Evolutionary conservation across 37 sponge, comb jelly and placozoan genomes (phyloP), one percentile per base, ranked within the genome.

Genomic region (Corticium candelabrum): DNA sequence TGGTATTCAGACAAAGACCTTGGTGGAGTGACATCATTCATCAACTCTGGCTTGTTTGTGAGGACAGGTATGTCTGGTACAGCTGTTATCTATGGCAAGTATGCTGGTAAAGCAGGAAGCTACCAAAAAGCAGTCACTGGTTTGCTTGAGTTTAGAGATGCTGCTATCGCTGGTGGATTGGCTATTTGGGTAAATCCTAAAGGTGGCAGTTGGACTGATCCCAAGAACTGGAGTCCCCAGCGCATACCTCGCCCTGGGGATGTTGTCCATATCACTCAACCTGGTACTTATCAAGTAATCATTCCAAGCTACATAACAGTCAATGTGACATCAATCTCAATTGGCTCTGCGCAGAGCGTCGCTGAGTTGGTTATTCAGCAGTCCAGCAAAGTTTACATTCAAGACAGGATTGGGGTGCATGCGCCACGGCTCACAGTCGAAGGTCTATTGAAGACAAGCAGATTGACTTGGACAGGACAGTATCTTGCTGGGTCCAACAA

Each of bases 181-280:
- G 31, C 31, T 5, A 70, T 15, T 4, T 70, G 73, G 73, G 73
- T 34, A 32, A 29, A 4, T 70, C 73, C 7, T 7, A 70, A 4
- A 5, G 31, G 73, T 32, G 73, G 73, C 73, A 29, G 29, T 15
- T 70, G 73, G 73, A 15, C 5, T 34, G 31, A 70, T 32, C 31
- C 73, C 5, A 7, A 7, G 4, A 70, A 70, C 73, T 70, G 73
- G 73, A 15, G 4, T 29, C 73, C 73, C 31, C 36, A 29, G 31
- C 73, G 73, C 5, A 4, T 70, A 5, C 73, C 73, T 5, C 7
- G 73, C 7, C 36, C 36, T 29, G 73, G 21, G 31, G 73, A 70
- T 15, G 73, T 70, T 32, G 73, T 70, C 5, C 73, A 29, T 4
- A 70, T 70, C 73, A 70, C 73, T 29, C 29, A 30, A 5, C 73